A percentile compares a stretch with the other conserved stretches of the same genome.
phyloP scores from a whole-genome alignment of 92 coral and sea anemone species.

The Epizoanthus illoricatus region DNA sequence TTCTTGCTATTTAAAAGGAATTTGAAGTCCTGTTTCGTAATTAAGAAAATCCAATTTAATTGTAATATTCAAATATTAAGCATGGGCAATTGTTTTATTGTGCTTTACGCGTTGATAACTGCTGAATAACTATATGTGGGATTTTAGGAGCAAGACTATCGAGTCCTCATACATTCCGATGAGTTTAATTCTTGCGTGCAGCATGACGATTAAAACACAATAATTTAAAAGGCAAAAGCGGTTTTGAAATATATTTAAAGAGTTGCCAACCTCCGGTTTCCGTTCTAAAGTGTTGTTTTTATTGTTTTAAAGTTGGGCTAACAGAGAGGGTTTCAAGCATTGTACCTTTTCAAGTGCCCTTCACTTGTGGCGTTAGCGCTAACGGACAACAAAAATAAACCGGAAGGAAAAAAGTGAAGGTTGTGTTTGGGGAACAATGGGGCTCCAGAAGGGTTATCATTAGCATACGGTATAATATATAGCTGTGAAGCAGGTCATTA shows the following conservation, averaged over 20 bases:
- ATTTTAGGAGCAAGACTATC: too few relatives aligned
- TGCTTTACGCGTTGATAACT: not conserved
- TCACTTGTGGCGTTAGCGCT: not conserved
- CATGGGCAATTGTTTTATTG: too few relatives aligned
- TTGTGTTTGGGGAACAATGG: not conserved
- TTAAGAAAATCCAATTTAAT: not conserved
- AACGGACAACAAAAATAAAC: not conserved
- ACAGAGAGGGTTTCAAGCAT: not conserved
- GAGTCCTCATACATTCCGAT: not conserved
- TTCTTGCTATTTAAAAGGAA: not conserved
- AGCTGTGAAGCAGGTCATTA: not conserved
- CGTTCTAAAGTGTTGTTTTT: constrained; percentile 7
- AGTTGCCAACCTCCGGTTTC: constrained; percentile 13
- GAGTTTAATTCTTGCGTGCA: not conserved
- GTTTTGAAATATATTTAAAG: not conserved
- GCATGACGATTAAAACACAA: not conserved
- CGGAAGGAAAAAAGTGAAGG: constrained; percentile 7
- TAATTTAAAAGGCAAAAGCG: not conserved
- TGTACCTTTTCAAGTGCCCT: constrained; percentile 23
- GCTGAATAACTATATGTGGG: not conserved
- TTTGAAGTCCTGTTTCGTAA: not conserved
- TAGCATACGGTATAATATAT: not conserved
- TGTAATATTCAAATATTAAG: not conserved
- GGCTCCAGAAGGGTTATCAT: not conserved
- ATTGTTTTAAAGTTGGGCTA: constrained; percentile 17